Base-by-base conservation (phyloP, 1,140 invertebrate genomes). In the Drosophila hydei region DNA sequence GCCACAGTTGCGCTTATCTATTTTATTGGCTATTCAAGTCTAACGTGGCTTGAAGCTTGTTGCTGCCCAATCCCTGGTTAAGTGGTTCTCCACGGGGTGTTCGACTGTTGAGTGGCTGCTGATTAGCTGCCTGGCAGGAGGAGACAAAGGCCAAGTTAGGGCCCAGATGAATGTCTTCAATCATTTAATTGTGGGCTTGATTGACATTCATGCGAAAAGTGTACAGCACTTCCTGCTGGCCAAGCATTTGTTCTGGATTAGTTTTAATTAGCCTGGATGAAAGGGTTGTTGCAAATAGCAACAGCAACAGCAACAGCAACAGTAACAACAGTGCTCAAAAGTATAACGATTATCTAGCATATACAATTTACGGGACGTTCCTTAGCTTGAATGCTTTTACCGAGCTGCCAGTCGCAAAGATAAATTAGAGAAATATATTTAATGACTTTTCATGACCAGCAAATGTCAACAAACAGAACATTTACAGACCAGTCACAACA, bases 381-480 rank as follows among this genome's bases (percentile, higher is more conserved):
- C 38, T 70, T 75, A 45, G 55, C 67, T 56, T 63, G 79, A 84
- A 84, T 84, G 81, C 69, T 77, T 79, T 84, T 84, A 84, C 79
- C 63, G 58, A 85, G 69, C 79, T 83, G 79, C 79, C 79, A 87
- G 65, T 69, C 61, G 50, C 76, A 58, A 75, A 87, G 81, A 87
- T 87, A 87, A 87, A 87, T 87, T 87, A 88, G 83, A 88, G 83
- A 88, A 87, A 78, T 87, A 87, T 88, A 88, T 88, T 87, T 88
- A 87, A 87, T 87, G 83, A 87, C 83, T 87, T 88, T 87, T 87
- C 81, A 87, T 83, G 81, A 87, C 81, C 81, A 88, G 81, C 81
- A 87, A 87, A 76, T 87, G 81, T 87, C 81, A 87, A 87, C 83
- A 88, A 87, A 83, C 73, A 72, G 76, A 84, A 76, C 72, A 84